phyloP scores from a whole-genome alignment of 2,888 invertebrate species.

The Lithophane ornitopus region DNA sequence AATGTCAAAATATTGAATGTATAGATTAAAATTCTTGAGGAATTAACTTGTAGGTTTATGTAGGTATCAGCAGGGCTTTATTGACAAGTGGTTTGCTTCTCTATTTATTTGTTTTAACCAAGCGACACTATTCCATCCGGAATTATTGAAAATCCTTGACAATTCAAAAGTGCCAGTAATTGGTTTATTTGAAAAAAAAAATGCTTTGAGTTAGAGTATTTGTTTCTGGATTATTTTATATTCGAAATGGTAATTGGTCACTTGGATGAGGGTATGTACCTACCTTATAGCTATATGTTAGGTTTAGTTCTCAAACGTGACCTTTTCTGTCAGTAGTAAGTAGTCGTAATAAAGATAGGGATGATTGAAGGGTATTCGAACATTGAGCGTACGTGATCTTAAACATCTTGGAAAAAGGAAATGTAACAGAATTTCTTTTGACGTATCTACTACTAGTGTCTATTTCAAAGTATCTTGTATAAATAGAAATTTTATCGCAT shows the following conservation, averaged over 20 bases:
- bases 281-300: not conserved
- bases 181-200: too few species aligned
- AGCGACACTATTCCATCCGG: not conserved
- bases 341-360: slow-evolving; percentile 47
- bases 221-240: not conserved
- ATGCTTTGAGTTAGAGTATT: not conserved
- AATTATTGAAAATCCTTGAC: not conserved
- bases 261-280: not conserved
- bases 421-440: slow-evolving; percentile 23
- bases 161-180: too few species aligned
- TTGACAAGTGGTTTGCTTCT: slow-evolving; percentile 4
- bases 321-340: slow-evolving; percentile 46
- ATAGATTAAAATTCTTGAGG: too few species aligned
- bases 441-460: not conserved
- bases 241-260: not conserved
- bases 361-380: slow-evolving; percentile 48
- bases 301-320: slow-evolving; percentile 37
- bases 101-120: slow-evolving; percentile 4
- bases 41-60: not conserved
- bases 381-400: slow-evolving; percentile 50
- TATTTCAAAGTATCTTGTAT: not conserved
- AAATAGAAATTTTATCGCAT: not conserved
- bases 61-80: slow-evolving; percentile 1
- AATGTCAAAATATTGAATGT: too few species aligned
- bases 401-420: slow-evolving; percentile 37